phyloP scores from a whole-genome alignment of 2,797 vertebrate genomes.

The Xerus rutilus region DNA sequence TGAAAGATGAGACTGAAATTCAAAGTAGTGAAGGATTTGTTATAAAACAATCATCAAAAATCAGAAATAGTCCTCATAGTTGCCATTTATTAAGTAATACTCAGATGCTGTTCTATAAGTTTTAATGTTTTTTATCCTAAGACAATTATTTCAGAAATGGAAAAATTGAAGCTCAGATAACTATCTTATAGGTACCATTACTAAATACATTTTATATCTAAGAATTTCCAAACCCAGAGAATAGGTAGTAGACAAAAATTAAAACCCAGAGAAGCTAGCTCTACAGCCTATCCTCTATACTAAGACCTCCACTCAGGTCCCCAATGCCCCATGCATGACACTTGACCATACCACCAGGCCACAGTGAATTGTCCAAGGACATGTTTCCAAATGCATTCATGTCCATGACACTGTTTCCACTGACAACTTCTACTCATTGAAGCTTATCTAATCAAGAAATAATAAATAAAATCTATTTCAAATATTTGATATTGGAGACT shows the following conservation, averaged over 20 bases:
- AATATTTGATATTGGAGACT: background rate
- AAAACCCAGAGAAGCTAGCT: background rate
- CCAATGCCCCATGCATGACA: no score
- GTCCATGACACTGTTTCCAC: accelerated
- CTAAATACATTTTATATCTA: background rate
- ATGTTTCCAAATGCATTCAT: no score
- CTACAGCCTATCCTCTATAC: background rate
- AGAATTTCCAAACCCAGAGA: background rate
- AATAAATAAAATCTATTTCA: background rate
- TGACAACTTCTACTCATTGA: no score
- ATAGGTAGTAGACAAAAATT: background rate
- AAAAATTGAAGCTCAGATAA: background rate
- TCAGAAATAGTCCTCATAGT: background rate
- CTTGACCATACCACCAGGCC: background rate
- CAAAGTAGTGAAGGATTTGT: background rate
- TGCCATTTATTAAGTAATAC: background rate
- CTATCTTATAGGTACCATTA: background rate
- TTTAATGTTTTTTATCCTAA: no score
- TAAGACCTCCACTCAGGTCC: no score
- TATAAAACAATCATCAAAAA: background rate
- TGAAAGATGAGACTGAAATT: background rate
- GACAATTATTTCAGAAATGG: background rate
- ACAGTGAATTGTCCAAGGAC: background rate
- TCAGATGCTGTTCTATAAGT: background rate
- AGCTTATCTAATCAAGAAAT: background rate